Evolutionary conservation across 2,797 vertebrate species (phyloP).

Genomic region (Acomys russatus): DNA sequence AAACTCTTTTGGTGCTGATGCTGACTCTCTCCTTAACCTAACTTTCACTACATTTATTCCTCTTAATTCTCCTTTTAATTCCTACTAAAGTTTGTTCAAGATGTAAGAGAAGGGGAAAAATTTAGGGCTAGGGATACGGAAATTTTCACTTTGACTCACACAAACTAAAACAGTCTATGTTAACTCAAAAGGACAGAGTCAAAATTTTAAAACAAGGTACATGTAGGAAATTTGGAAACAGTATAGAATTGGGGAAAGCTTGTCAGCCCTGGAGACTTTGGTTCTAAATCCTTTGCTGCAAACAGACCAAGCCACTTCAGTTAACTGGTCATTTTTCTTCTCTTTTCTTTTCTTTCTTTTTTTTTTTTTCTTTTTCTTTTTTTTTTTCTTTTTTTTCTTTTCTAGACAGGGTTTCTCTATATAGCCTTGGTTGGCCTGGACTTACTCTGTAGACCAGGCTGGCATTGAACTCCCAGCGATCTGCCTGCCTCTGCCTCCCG

Average conservation of each 20-base stretch:
- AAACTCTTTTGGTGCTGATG: not conserved
- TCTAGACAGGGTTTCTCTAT: too few species aligned
- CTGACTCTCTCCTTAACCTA: not conserved
- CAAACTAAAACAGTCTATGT: not conserved
- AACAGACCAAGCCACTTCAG: not conserved
- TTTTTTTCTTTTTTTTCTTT: too few species aligned
- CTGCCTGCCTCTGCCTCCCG: too few species aligned
- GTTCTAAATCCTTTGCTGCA: not conserved
- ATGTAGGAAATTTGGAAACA: not conserved
- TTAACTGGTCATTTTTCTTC: not conserved
- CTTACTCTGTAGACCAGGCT: too few species aligned
- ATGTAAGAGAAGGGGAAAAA: not conserved
- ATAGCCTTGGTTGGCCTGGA: too few species aligned
- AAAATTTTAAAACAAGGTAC: not conserved
- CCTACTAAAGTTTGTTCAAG: not conserved
- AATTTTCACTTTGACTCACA: not conserved
- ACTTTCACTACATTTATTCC: not conserved
- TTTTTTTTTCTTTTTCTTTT: not conserved
- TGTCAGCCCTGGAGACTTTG: not conserved
- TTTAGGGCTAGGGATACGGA: not conserved
- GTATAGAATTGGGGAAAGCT: not conserved
- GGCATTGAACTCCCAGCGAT: too few species aligned
- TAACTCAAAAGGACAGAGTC: not conserved
- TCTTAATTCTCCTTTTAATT: not conserved
- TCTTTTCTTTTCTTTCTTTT: not conserved